Evolutionary conservation across 2,797 vertebrate genomes (phyloP).

Genomic region (Myotis planiceps): DNA sequence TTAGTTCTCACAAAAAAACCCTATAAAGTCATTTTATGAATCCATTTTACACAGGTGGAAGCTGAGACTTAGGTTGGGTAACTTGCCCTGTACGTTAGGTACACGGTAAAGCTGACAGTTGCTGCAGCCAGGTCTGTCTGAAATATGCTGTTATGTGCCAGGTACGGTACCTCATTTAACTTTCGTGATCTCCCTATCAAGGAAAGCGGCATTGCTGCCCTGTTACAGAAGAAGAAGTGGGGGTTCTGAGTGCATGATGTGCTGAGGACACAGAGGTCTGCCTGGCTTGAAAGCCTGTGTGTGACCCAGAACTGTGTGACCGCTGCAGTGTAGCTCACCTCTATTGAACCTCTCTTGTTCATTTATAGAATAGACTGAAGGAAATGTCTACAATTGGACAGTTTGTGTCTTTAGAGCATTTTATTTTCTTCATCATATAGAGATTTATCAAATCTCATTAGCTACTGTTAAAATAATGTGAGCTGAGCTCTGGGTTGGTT

Average conservation of each 20-base stretch:
- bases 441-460: slow-evolving; percentile 66
- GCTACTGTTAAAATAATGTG: slow-evolving; percentile 64
- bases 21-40: not conserved
- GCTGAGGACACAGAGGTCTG: not conserved
- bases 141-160: not conserved
- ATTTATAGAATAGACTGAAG: not conserved
- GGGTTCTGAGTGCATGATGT: not conserved
- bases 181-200: not conserved
- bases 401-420: not conserved
- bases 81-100: too few relatives aligned
- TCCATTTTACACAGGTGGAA: slow-evolving; percentile 27
- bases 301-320: not conserved
- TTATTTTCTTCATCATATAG: not conserved
- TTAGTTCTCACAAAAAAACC: not conserved
- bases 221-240: not conserved
- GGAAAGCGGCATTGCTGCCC: not conserved
- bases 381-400: not conserved
- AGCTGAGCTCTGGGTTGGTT: slow-evolving; percentile 56
- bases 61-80: not conserved
- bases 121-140: not conserved
- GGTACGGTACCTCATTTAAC: not conserved
- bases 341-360: not conserved
- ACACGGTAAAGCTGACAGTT: not conserved
- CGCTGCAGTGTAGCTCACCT: not conserved
- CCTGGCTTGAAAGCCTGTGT: not conserved